Base-by-base conservation (phyloP, 2,113 vertebrate genomes). In the Phalacrocorax pelagicus region DNA sequence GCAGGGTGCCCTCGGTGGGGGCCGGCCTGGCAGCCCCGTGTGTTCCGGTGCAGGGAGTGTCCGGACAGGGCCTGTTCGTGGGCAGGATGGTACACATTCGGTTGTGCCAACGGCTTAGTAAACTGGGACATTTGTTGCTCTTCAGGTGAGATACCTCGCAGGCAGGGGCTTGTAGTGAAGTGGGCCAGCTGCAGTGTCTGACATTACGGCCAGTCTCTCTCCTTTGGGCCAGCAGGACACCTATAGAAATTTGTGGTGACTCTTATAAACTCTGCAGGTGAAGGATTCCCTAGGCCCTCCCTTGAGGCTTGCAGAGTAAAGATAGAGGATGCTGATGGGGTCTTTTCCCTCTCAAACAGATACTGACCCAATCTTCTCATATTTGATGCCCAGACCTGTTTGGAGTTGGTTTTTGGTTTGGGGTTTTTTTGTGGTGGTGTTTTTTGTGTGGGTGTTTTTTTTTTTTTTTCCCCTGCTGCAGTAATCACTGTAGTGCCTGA, bases 91-190 rank as follows among this genome's bases (percentile, higher is more conserved):
- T 27, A 9, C 11, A 2, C 7, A 0, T 7, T 24, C 5, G 20
- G 17, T 15, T 11, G 52, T 42, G 44, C 27, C 24, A 22, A 1
- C 9, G 24, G 29, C 15, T 4, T 21, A 13, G 18, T 7, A 8
- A 57, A 3, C 15, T 5, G 42, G 30, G 42, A 3, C 21, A 0
- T 1, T 4, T 9, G 24, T 16, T 22, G 6, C 29, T 30, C 30
- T 23, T 12, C 10, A 0, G 16, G 2, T 9, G n/a, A 3, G 38
- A 11, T 5, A 2, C 12, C 26, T 4, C 2, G 17, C 2, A 13
- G 78, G 32, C 65, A 3, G 0, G 32, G 49, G 24, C 15, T 24
- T 38, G 27, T 3, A 49, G 27, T 7, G 65, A 11, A 0, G 44
- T 1, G 42, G 22, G 32, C 26, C 36, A 4, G 59, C 90, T 17